Conservation (phyloP, 2,888 invertebrate species). For the Rotaria socialis region DNA sequence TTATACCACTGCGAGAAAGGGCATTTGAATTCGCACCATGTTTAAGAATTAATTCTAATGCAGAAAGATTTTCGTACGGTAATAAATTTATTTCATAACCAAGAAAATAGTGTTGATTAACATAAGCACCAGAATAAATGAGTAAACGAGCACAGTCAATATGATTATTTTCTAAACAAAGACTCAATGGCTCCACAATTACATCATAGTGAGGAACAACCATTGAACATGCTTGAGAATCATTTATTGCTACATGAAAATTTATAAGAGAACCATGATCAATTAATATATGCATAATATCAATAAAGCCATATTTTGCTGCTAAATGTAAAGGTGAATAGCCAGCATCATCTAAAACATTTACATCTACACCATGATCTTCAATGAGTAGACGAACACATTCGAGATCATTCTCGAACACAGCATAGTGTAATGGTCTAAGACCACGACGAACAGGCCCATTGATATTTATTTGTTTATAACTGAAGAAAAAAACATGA, state of each 20-base stretch:
- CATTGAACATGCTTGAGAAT: conserved; percentile 22
- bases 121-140: conserved; percentile 78
- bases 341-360: conserved; percentile 74
- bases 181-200: conserved; percentile 74
- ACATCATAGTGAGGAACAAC: conserved; percentile 48
- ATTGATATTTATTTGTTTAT: conserved; percentile 63
- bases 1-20: conserved; percentile 77
- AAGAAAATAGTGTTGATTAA: conserved; percentile 84
- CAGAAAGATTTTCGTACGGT: conserved; percentile 71
- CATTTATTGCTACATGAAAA: conserved; percentile 67
- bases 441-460: conserved; percentile 79
- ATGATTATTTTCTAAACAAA: conserved; percentile 80
- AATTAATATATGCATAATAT: conserved; percentile 65
- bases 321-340: conserved; percentile 83
- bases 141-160: conserved; percentile 67
- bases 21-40: conserved; percentile 84
- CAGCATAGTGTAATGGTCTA: conserved; percentile 82
- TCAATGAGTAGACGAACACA: conserved; percentile 76
- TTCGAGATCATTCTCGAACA: conserved; percentile 74
- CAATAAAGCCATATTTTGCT: conserved; percentile 75
- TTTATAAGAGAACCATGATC: conserved; percentile 75
- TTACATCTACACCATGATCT: conserved; percentile 64
- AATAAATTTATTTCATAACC: conserved; percentile 83
- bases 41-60: conserved; percentile 73
- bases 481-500: not conserved